Evolutionary conservation across 2,888 invertebrate genomes (phyloP).

Genomic region (Archips xylosteana): DNA sequence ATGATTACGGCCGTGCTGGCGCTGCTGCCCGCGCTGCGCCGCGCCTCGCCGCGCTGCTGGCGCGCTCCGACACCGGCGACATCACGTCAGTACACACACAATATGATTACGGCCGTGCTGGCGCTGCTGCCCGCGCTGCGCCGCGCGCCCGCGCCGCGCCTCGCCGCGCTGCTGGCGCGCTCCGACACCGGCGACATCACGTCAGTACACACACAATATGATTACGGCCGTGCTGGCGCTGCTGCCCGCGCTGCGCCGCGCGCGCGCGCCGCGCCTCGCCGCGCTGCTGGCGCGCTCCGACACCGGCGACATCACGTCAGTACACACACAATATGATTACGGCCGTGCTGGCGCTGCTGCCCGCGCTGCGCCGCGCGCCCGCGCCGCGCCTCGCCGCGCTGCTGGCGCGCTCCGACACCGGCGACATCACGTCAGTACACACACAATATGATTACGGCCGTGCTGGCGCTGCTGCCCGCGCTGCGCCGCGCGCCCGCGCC

Average conservation of each 20-base stretch:
- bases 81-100: no score
- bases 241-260: constrained; percentile 51
- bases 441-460: no score
- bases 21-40: constrained; percentile 52
- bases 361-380: constrained; percentile 48
- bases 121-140: constrained; percentile 52
- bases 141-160: constrained; percentile 42
- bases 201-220: no score
- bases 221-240: constrained; percentile 50
- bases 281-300: constrained; percentile 41
- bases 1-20: constrained; percentile 49
- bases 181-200: constrained; percentile 31
- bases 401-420: constrained; percentile 38
- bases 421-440: no score
- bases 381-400: constrained; percentile 42
- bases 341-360: constrained; percentile 52
- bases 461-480: constrained; percentile 51
- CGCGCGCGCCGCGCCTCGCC: constrained; percentile 42
- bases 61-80: constrained; percentile 28
- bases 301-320: constrained; percentile 25
- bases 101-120: no score
- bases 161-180: constrained; percentile 42
- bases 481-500: constrained; percentile 46
- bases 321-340: no score
- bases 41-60: constrained; percentile 44